These are phyloP conservation scores for Phalacrocorax carbo DNA, from an alignment of 2,113 vertebrate species.

Conservation along the genomic window DNA sequence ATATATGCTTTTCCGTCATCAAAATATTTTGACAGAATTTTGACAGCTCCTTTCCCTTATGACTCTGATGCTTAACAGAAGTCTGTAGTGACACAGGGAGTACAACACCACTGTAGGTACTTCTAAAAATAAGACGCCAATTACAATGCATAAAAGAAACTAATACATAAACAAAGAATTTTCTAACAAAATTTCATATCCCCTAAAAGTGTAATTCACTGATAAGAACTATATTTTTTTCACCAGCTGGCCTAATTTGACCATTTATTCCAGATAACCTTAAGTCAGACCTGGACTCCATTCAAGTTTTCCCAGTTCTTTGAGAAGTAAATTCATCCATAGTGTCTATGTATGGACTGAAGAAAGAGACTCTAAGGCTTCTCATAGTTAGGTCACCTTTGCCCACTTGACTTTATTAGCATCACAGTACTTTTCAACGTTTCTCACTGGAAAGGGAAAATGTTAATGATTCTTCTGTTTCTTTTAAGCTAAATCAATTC, in stretches of 20 bases:
- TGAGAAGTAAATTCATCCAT: neutral
- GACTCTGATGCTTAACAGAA: neutral
- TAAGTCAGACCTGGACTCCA: neutral
- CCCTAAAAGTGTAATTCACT: neutral
- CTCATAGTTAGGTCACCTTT: neutral
- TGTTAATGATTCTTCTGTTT: neutral
- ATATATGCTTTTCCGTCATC: neutral
- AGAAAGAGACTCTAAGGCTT: neutral
- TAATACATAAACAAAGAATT: neutral
- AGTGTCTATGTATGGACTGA: neutral
- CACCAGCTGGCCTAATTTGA: neutral
- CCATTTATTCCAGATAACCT: neutral
- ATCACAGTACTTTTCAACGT: neutral
- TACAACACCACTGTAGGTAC: neutral
- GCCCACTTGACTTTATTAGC: neutral
- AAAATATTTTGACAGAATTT: neutral
- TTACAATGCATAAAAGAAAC: neutral
- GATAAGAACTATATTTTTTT: neutral
- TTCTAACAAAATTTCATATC: neutral
- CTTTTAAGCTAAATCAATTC: neutral
- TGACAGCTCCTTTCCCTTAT: neutral
- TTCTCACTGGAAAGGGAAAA: neutral
- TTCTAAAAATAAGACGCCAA: neutral
- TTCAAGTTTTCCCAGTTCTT: neutral
- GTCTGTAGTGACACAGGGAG: neutral